Evolutionary conservation across 2,113 vertebrate species (phyloP), one percentile per base, ranked within the genome.

Genomic region (Petromus typicus): DNA sequence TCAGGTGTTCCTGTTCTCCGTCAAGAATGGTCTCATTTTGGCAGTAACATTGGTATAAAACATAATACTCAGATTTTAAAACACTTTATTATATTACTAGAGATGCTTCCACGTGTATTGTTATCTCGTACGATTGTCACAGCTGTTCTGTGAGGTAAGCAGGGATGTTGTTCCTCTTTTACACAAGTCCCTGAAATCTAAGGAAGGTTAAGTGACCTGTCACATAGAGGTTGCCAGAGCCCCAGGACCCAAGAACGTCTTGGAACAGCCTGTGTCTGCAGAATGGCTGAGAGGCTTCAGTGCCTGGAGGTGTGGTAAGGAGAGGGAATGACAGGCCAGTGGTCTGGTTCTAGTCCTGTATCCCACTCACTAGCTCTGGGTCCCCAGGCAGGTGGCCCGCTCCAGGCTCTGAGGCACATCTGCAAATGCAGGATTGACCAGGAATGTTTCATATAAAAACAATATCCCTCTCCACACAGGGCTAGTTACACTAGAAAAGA

Each of bases 21-120:
- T 73, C 7, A 61, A 90, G 82, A 86, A 59, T 86, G 34, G 20
- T 57, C 51, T 94, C 56, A 78, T 78, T 84, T 73, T 51, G 80
- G 66, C 54, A 92, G 17, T 9, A 66, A 78, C 54, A 16, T 84
- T 54, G 82, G 71, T 17, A n/a, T 87, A 54, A 82, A 73, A 37
- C 20, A 16, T 25, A 78, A 37, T 71, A 34, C 27, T 95, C 3
- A 23, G 5, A 17, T 51, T 84, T 82, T 76, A n/a, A 34, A 61
- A 14, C 37, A 51, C 67, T 80, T 73, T 79, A 23, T 71, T 75
- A 27, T 57, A n/a, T 66, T 54, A 69, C 20, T 67, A 61, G 81
- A 76, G 85, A 34, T 48, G 30, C 51, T 83, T 71, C 54, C 6
- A 0, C 30, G 11, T 81, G 43, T 71, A 14, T 69, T 73, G 4